These are phyloP conservation scores for Nymphicus hollandicus DNA, from an alignment of 2,113 vertebrate species.

Conservation along the genomic window DNA sequence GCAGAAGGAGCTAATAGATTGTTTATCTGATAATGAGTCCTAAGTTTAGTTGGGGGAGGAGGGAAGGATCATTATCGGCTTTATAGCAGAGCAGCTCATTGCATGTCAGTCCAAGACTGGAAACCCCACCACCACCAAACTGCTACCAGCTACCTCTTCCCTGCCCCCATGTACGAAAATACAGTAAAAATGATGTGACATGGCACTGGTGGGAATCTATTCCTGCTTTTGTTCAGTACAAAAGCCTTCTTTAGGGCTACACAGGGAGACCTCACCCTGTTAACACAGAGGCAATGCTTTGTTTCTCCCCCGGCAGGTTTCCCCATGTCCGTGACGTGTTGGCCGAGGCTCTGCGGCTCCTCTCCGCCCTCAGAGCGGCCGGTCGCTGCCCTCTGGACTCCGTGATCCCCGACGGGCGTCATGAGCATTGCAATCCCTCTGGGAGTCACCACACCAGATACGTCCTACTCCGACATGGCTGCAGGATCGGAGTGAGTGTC, in stretches of 20 bases:
- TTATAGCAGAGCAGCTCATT: neutral
- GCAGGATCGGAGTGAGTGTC: constrained; percentile 98
- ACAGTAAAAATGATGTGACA: neutral
- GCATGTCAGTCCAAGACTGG: neutral
- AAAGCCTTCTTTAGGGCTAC: neutral
- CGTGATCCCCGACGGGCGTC: constrained; percentile 96
- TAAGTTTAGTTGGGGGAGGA: constrained; percentile 8
- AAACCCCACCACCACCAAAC: neutral
- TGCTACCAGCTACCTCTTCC: neutral
- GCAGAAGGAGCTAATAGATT: constrained; percentile 8
- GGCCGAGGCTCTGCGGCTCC: constrained; percentile 88
- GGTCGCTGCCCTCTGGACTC: constrained; percentile 87
- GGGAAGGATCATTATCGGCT: neutral
- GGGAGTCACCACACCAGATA: constrained; percentile 99
- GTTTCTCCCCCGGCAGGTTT: constrained; percentile 78
- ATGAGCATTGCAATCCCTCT: constrained; percentile 99
- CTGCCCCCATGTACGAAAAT: neutral
- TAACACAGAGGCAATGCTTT: constrained; percentile 33
- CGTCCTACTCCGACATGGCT: constrained; percentile 99
- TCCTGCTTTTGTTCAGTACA: neutral
- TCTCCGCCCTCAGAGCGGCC: constrained; percentile 91
- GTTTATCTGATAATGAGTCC: constrained; percentile 5
- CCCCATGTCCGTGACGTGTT: constrained; percentile 96
- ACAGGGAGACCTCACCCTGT: neutral
- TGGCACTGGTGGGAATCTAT: neutral